Evolutionary conservation across 2,113 vertebrate species (phyloP).

Genomic region (Gambusia holbrooki): DNA sequence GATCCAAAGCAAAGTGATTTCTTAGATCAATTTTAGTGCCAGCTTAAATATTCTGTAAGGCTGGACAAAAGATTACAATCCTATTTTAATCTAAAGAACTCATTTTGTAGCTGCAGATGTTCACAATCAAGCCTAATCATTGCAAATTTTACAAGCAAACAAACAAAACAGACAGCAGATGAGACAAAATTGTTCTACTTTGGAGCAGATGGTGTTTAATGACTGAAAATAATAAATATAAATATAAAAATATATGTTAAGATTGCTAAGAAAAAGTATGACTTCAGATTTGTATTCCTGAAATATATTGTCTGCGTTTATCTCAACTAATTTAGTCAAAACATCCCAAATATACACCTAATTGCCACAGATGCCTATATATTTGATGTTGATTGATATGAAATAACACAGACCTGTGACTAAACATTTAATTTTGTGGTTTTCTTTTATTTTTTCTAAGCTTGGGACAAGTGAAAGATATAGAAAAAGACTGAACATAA

Average conservation of each 20-base stretch:
- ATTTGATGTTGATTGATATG: too few species aligned
- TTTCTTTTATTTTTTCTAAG: too few species aligned
- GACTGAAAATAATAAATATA: background rate
- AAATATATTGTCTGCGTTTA: too few species aligned
- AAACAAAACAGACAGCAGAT: slow-evolving; percentile 4
- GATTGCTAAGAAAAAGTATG: background rate
- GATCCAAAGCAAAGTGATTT: too few species aligned
- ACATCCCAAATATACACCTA: too few species aligned
- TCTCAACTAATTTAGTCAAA: too few species aligned
- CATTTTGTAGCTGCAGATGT: slow-evolving; percentile 9
- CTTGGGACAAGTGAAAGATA: too few species aligned
- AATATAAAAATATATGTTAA: background rate
- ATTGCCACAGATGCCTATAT: too few species aligned
- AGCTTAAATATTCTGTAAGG: background rate
- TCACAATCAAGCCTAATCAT: slow-evolving; percentile 28
- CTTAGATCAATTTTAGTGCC: background rate
- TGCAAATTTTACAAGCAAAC: slow-evolving; percentile 8
- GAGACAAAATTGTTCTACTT: background rate
- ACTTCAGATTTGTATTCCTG: background rate
- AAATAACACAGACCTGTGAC: too few species aligned
- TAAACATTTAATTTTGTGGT: too few species aligned
- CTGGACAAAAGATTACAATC: slow-evolving; percentile 2
- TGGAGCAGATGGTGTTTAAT: background rate
- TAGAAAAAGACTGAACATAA: too few species aligned
- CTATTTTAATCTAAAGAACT: slow-evolving; percentile 22